Evolutionary conservation across 2,113 vertebrate species (phyloP).

Genomic region (Acanthisitta chloris): DNA sequence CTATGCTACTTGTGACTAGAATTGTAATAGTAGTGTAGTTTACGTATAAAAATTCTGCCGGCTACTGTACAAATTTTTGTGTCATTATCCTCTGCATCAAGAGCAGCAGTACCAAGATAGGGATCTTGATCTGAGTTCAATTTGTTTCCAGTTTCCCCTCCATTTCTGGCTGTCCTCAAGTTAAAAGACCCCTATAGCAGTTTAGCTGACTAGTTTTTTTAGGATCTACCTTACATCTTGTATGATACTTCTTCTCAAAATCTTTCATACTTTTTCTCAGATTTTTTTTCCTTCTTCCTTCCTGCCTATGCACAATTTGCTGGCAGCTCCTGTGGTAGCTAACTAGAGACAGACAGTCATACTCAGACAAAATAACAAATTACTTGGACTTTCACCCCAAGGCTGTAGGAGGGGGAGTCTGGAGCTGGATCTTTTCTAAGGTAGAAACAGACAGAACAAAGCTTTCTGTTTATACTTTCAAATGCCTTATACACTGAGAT

Average conservation of each 20-base stretch:
- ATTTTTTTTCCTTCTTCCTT: not conserved
- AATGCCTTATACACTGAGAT: not conserved
- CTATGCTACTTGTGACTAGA: not conserved
- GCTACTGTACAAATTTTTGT: not conserved
- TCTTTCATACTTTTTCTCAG: not conserved
- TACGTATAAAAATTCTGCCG: not conserved
- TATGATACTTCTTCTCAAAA: not conserved
- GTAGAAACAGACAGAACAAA: not conserved
- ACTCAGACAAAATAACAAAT: not conserved
- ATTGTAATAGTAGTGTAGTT: not conserved
- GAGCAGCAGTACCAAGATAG: not conserved
- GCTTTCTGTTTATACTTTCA: not conserved
- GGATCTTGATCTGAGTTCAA: not conserved
- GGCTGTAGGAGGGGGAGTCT: not conserved
- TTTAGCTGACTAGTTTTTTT: not conserved
- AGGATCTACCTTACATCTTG: not conserved
- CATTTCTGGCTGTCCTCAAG: not conserved
- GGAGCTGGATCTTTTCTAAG: not conserved
- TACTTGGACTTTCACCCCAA: not conserved
- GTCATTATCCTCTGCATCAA: rapidly evolving
- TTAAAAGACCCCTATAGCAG: not conserved
- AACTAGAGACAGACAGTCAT: not conserved
- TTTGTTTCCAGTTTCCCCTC: not conserved
- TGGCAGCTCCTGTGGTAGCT: not conserved
- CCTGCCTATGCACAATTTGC: not conserved